Evolutionary conservation across 2,797 vertebrate genomes (phyloP).

Genomic region (Oreortyx pictus): DNA sequence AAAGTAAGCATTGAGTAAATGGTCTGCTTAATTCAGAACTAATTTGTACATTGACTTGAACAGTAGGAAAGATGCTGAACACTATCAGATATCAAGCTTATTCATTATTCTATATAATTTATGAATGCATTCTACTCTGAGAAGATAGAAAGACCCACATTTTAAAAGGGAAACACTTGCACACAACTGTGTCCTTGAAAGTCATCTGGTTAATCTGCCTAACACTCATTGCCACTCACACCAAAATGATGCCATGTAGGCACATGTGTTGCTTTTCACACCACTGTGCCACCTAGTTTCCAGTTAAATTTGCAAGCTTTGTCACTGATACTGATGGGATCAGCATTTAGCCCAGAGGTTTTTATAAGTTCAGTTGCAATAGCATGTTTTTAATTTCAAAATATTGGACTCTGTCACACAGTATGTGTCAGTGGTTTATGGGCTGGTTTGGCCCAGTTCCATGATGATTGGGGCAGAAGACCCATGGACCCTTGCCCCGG

Average conservation of each 20-base stretch:
- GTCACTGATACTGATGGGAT: not conserved
- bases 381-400: conserved; percentile 13
- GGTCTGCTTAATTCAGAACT: conserved; percentile 58
- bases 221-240: not conserved
- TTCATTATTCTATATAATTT: conserved; percentile 4
- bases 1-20: conserved; percentile 57
- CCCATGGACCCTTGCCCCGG: too few species aligned
- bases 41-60: conserved; percentile 53
- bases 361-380: not conserved
- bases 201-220: not conserved
- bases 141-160: not conserved
- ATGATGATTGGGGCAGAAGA: too few species aligned
- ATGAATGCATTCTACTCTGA: not conserved
- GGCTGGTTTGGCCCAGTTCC: too few species aligned
- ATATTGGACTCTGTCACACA: not conserved
- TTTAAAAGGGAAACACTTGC: not conserved
- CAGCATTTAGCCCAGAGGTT: not conserved
- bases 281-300: not conserved
- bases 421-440: not conserved
- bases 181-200: not conserved
- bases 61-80: conserved; percentile 32
- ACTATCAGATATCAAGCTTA: not conserved
- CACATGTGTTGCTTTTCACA: not conserved
- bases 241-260: not conserved
- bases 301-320: not conserved